Conservation (phyloP, 2,888 invertebrate species). For the Allolobophora icterica region DNA sequence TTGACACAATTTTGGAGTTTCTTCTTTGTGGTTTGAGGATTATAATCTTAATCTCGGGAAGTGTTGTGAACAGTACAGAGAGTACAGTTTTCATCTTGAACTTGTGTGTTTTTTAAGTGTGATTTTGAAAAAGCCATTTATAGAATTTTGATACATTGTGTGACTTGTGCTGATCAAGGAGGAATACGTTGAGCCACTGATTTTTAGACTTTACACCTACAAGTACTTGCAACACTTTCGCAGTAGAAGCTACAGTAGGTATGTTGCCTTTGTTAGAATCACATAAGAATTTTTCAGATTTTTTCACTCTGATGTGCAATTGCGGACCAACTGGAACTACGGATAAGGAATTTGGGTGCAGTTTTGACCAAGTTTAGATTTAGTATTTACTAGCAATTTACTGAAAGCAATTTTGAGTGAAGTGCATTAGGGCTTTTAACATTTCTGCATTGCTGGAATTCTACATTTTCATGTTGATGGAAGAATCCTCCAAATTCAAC, state of each 20-base stretch:
- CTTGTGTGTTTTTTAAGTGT: slow-evolving; percentile 6
- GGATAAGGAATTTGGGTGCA: background rate
- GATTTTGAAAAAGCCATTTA: background rate
- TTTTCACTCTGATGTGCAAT: background rate
- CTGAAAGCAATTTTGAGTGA: background rate
- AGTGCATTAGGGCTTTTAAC: background rate
- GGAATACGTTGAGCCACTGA: background rate
- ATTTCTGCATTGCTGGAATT: background rate
- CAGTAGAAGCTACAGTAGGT: background rate
- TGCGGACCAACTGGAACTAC: background rate
- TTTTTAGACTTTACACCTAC: background rate
- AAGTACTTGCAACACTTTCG: background rate
- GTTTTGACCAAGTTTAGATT: background rate
- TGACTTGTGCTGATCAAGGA: background rate
- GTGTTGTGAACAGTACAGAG: background rate
- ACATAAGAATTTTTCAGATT: background rate
- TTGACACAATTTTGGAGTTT: too few relatives aligned
- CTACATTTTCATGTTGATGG: background rate
- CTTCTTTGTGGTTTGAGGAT: background rate
- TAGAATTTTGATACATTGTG: background rate
- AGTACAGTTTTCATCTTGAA: background rate
- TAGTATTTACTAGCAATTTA: background rate
- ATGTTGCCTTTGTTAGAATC: background rate
- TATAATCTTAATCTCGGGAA: background rate
- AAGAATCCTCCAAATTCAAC: background rate